Base-by-base conservation (phyloP, 1,140 invertebrate species). In the Manduca sexta region DNA sequence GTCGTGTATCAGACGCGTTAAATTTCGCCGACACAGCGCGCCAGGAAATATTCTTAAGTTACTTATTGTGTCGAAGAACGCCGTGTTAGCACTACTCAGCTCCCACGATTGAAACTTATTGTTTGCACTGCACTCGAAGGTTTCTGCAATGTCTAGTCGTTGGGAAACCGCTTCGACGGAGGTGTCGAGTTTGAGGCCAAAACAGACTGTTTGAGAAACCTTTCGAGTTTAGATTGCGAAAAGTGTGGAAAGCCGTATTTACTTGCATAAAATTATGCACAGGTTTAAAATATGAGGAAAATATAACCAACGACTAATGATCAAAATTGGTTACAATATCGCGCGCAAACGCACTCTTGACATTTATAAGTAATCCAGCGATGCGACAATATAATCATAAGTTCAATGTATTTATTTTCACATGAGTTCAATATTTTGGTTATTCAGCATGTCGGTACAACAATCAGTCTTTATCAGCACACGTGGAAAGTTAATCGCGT, bases 151-250 rank as follows among this genome's bases (percentile, higher is more conserved):
- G 64, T 60, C 66, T 69, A 63, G 69, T 44, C 69, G 61, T 81
- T 84, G 69, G 52, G 77, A 83, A 81, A 79, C 64, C 46, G 29
- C 64, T 44, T 74, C 61, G 39, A 38, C 63, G 49, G 58, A 69
- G 72, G 58, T 68, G 64, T 62, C 56, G 52, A 48, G 59, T 62
- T 61, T 64, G 64, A 76, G 64, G 65, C 62, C 70, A 75, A 63
- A 80, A 74, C 74, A 67, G 75, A 65, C 77, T 67, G 60, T 77
- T 78, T 76, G 66, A 75, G 70, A 81, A 80, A 78, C 66, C 73
- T 72, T 76, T 69, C 65, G 52, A 74, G 66, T 65, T 68, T 65
- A 61, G 57, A 70, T 79, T 84, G 71, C 77, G 80, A 81, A 81
- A 84, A 81, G 55, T 66, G 57, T 78, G 70, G 75, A 84, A 81